These are phyloP conservation scores for Tribolium freemani DNA, from an alignment of 2,888 invertebrate species.

Conservation along the genomic window DNA sequence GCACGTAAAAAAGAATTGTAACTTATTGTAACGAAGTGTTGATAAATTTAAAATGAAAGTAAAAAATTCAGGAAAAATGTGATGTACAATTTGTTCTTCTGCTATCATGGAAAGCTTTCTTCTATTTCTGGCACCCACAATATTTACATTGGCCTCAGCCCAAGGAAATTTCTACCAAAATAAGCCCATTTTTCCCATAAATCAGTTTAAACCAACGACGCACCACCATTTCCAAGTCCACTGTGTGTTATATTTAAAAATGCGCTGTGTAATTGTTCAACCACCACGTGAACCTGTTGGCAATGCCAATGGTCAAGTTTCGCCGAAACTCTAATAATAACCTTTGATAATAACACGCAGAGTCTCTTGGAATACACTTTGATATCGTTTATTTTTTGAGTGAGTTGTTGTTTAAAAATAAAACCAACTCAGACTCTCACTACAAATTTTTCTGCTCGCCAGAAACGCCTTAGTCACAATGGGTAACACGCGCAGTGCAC, in stretches of 20 bases:
- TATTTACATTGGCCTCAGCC: slow-evolving; percentile 7
- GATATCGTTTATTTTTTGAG: slow-evolving; percentile 30
- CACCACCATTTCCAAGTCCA: background rate
- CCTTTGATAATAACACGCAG: slow-evolving; percentile 38
- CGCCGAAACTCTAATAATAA: slow-evolving; percentile 31
- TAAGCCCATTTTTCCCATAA: slow-evolving; percentile 9
- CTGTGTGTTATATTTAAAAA: slow-evolving; percentile 27
- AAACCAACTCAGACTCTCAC: slow-evolving; percentile 28
- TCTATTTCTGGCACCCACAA: background rate
- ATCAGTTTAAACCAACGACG: background rate
- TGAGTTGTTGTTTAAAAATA: slow-evolving; percentile 35
- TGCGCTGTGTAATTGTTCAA: slow-evolving; percentile 34
- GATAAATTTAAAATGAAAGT: background rate
- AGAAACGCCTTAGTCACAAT: slow-evolving; percentile 48
- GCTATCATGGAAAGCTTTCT: background rate
- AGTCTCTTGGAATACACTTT: slow-evolving; percentile 25
- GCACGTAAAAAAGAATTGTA: too few species aligned
- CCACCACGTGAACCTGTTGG: slow-evolving; percentile 32
- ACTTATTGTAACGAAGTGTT: too few species aligned
- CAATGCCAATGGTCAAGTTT: slow-evolving; percentile 18
- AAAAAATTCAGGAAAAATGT: background rate
- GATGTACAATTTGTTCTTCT: background rate
- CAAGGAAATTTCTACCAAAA: background rate
- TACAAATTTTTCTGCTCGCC: slow-evolving; percentile 21
- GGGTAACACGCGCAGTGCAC: slow-evolving; percentile 58